Evolutionary conservation across 2,797 vertebrate genomes (phyloP), one percentile per base, ranked within the genome.

Genomic region (Menidia menidia): DNA sequence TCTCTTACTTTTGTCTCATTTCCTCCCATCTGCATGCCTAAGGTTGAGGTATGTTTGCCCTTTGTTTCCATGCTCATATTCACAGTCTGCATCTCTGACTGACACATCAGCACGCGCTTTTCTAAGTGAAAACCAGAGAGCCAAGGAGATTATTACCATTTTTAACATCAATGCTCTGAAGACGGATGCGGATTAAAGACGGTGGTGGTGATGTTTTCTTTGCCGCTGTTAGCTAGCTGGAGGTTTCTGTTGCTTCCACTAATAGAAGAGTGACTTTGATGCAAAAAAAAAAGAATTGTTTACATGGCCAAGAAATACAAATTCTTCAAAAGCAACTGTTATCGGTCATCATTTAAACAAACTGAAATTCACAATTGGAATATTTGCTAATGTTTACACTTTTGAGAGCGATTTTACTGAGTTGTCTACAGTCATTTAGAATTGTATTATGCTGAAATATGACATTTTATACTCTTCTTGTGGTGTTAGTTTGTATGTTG

Each of bases 41-140:
- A 95, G 94, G 76, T 85, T 62, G 92, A 95, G 93, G 93, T 94
- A 95, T 92, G 93, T 94, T 79, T 87, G 81, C 71, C 42, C 60
- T 87, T 56, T 80, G 71, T 83, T 83, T 69, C 41, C 65, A 64
- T 81, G 48, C 81, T 81, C 72, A 60, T 43, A 16, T 79, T 71
- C 69, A 58, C 11, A 35, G 43, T 69, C 30, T 68, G 16, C 60
- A 48, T 15, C 33, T 15, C 52, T 64, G 31, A 41, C 61, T 44
- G 25, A 25, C 25, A 25, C 25, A 25, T 25, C 25, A 25, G 25
- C 25, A 25, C 25, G 25, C 25, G 2, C 25, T 11, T 50, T 41
- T 59, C 25, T 73, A 71, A 55, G 25, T 55, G 11, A 30, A 35
- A 16, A 56, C 42, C 25, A 25, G 25, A 25, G 25, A 25, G 25